Percentiles rank a stretch among this genome's conserved stretches.
phyloP scores from a whole-genome alignment of 2,888 invertebrate genomes.

The Caenorhabditis sp. region DNA sequence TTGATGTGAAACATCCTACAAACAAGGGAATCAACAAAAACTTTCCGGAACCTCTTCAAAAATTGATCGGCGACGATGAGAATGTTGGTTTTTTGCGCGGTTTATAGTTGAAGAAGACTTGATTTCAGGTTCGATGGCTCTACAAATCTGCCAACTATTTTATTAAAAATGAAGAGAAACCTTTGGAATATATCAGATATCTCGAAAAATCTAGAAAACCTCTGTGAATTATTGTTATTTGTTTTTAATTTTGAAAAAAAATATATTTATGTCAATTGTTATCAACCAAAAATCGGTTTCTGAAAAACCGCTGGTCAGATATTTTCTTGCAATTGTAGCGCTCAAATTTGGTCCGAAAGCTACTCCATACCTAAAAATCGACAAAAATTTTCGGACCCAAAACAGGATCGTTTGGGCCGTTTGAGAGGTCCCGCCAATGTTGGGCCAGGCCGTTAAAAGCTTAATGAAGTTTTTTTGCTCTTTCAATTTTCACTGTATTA shows the following conservation, averaged over 20 bases:
- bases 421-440: too few relatives aligned
- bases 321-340: too few relatives aligned
- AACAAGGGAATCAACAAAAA: slow-evolving; percentile 66
- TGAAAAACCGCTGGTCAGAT: too few relatives aligned
- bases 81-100: slow-evolving; percentile 22
- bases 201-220: slow-evolving; percentile 14
- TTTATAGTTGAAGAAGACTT: not conserved
- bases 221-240: not conserved
- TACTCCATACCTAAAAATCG: too few relatives aligned
- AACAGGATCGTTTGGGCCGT: too few relatives aligned
- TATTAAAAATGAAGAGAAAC: slow-evolving; percentile 26
- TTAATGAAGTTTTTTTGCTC: too few relatives aligned
- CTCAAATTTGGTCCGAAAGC: too few relatives aligned
- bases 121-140: slow-evolving; percentile 29
- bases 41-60: slow-evolving; percentile 49
- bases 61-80: slow-evolving; percentile 20
- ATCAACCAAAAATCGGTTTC: too few relatives aligned
- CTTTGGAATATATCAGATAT: slow-evolving; percentile 48
- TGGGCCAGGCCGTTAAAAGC: too few relatives aligned
- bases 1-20: slow-evolving; percentile 62
- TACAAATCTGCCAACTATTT: slow-evolving; percentile 23
- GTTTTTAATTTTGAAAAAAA: not conserved
- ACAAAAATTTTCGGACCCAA: too few relatives aligned
- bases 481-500: too few relatives aligned
- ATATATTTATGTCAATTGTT: too few relatives aligned